phyloP scores from a whole-genome alignment of 2,113 vertebrate species.

The Seriola rivoliana region DNA sequence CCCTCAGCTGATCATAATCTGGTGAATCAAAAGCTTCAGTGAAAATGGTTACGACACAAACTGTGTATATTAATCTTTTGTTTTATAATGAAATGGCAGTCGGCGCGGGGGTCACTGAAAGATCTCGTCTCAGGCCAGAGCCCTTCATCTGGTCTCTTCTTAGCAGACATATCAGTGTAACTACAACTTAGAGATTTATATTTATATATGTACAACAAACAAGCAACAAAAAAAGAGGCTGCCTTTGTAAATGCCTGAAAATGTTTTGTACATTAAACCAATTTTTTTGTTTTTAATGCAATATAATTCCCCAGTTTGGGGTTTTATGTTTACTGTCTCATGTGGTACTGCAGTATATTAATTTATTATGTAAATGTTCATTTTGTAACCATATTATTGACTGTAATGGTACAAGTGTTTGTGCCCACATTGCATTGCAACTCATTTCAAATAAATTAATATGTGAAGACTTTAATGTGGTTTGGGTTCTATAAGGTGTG shows the following conservation, averaged over 20 bases:
- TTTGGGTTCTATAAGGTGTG: background rate
- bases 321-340: conserved; percentile 76
- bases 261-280: conserved; percentile 79
- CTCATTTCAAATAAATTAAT: conserved; percentile 80
- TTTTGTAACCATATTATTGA: conserved; percentile 81
- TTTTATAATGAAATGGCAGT: conserved; percentile 29
- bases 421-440: conserved; percentile 73
- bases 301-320: conserved; percentile 55
- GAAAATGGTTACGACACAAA: background rate
- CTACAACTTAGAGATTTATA: conserved; percentile 81
- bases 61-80: conserved; percentile 13
- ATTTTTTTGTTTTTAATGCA: conserved; percentile 78
- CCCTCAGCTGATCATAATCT: conserved; percentile 15
- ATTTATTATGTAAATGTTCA: conserved; percentile 82
- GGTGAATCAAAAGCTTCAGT: background rate
- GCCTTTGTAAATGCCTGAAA: conserved; percentile 80
- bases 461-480: conserved; percentile 35
- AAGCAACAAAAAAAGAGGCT: conserved; percentile 65
- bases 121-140: conserved; percentile 40
- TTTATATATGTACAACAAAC: conserved; percentile 73
- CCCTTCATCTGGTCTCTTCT: conserved; percentile 34
- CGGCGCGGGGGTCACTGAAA: conserved; percentile 15
- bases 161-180: conserved; percentile 70
- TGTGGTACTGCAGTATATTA: conserved; percentile 78
- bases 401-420: conserved; percentile 76